Conservation (phyloP, 2,797 vertebrate species). For the Kryptopterus vitreolus region DNA sequence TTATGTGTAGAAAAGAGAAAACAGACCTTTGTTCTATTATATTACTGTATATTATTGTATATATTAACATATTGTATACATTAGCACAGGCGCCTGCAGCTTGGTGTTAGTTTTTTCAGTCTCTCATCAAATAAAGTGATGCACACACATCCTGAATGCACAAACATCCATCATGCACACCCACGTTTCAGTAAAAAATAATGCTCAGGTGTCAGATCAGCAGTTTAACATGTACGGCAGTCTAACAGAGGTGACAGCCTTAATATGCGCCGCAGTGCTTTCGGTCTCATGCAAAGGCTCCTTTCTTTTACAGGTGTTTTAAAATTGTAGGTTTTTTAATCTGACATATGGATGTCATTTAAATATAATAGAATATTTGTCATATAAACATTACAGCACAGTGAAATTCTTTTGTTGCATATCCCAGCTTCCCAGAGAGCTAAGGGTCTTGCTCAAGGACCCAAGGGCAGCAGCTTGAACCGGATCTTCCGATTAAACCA, state of each 20-base stretch:
- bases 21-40: no score
- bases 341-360: neutral
- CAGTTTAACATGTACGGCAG: neutral
- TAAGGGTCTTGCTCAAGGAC: no score
- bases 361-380: no score
- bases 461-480: no score
- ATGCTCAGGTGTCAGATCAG: neutral
- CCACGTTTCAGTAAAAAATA: neutral
- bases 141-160: neutral
- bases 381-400: no score
- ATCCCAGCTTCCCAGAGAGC: no score
- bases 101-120: neutral
- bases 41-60: no score
- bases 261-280: neutral
- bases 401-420: no score
- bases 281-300: neutral
- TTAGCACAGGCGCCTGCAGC: neutral
- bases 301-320: neutral
- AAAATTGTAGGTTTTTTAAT: neutral
- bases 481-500: no score
- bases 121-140: neutral
- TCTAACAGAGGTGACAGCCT: neutral
- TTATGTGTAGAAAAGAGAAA: neutral
- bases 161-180: neutral
- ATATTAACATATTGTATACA: no score